Evolutionary conservation across 2,888 invertebrate genomes (phyloP).

Genomic region (Melanostoma mellinum): DNA sequence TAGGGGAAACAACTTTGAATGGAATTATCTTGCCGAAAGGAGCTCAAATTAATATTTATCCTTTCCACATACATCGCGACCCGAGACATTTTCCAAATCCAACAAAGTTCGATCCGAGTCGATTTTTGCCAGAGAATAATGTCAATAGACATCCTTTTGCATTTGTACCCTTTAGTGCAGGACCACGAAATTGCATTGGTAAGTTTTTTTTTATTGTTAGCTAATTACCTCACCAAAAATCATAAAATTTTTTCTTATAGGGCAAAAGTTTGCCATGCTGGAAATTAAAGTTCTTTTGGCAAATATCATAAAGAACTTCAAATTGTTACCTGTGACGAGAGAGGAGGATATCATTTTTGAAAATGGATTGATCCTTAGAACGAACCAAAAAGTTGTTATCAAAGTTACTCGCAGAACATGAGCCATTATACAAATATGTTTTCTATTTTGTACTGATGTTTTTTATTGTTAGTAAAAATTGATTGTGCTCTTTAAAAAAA

Average conservation of each 20-base stretch:
- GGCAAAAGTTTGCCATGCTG: slow-evolving; percentile 87
- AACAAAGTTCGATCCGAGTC: slow-evolving; percentile 83
- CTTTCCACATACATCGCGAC: slow-evolving; percentile 86
- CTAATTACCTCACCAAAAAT: neutral
- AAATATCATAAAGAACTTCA: slow-evolving; percentile 83
- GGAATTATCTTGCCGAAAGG: slow-evolving; percentile 82
- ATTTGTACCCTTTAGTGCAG: slow-evolving; percentile 87
- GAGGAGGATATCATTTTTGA: slow-evolving; percentile 81
- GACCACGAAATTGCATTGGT: slow-evolving; percentile 88
- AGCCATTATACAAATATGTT: neutral
- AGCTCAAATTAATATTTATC: slow-evolving; percentile 83
- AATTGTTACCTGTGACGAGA: slow-evolving; percentile 82
- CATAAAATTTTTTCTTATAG: slow-evolving; percentile 78
- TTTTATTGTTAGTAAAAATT: too few relatives aligned
- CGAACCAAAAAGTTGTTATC: slow-evolving; percentile 80
- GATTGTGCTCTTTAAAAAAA: too few relatives aligned
- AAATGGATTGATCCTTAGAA: slow-evolving; percentile 83
- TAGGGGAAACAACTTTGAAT: slow-evolving; percentile 76
- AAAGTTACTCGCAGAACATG: slow-evolving; percentile 68
- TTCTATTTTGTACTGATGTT: slow-evolving; percentile 1
- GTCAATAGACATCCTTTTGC: slow-evolving; percentile 84
- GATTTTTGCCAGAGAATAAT: slow-evolving; percentile 86
- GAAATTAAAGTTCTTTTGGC: slow-evolving; percentile 85
- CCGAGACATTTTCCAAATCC: slow-evolving; percentile 86
- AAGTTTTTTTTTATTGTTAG: slow-evolving; percentile 60